phyloP scores from a whole-genome alignment of 2,888 invertebrate species.

The Apamea anceps region DNA sequence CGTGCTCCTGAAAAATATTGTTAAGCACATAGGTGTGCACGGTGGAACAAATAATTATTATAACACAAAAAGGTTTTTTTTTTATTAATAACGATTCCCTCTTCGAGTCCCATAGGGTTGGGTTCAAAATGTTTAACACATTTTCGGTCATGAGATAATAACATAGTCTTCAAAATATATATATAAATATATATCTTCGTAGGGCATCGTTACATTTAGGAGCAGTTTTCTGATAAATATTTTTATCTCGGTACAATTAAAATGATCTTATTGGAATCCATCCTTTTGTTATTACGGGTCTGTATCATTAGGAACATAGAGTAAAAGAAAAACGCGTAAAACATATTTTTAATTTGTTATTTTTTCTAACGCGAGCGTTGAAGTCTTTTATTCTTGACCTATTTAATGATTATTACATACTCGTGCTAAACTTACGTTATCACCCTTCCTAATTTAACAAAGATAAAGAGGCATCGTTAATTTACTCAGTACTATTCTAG shows the following conservation, averaged over 20 bases:
- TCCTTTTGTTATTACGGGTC: neutral
- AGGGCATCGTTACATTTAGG: neutral
- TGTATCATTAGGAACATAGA: neutral
- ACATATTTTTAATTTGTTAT: neutral
- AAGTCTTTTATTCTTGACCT: conserved; percentile 62
- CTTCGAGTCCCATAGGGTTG: neutral
- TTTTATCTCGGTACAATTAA: neutral
- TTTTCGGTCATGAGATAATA: neutral
- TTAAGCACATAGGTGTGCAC: neutral
- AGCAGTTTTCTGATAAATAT: neutral
- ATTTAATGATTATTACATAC: conserved; percentile 18
- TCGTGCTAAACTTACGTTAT: conserved; percentile 14
- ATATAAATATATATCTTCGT: too few relatives aligned
- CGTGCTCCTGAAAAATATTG: conserved; percentile 1
- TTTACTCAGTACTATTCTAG: neutral
- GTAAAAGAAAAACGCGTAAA: neutral
- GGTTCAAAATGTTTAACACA: neutral
- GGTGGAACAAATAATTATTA: neutral
- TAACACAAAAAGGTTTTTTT: neutral
- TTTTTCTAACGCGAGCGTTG: conserved; percentile 50
- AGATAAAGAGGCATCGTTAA: neutral
- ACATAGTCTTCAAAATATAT: neutral
- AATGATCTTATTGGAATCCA: neutral
- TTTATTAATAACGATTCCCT: neutral
- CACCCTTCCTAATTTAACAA: neutral